A percentile compares a stretch with the other conserved stretches of the same genome.
Conservation (phyloP, 1,140 invertebrate genomes). For the Chironomus striatipennis region DNA sequence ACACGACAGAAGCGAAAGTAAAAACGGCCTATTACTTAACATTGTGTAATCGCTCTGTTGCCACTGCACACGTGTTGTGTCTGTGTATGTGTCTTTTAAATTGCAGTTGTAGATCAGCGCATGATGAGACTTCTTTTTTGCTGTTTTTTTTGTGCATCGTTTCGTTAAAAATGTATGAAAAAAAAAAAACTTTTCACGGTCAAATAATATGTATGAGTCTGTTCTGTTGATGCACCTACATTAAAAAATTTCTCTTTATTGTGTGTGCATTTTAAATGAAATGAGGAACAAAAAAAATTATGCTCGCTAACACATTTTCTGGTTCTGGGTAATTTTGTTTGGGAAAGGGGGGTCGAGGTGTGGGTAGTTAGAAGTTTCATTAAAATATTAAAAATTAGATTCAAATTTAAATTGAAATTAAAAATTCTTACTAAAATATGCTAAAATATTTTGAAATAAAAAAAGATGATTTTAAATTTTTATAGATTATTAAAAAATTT, state of each 20-base stretch:
- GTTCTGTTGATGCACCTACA: neutral
- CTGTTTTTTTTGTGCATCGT: no score
- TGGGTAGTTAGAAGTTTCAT: no score
- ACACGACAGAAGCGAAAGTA: neutral
- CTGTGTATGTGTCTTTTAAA: neutral
- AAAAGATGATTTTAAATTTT: no score
- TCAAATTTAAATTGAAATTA: no score
- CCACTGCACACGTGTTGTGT: neutral
- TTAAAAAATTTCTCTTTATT: neutral
- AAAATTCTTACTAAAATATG: no score
- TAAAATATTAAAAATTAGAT: no score
- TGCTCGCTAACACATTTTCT: conserved; percentile 17
- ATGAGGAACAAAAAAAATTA: neutral
- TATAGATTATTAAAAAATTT: no score
- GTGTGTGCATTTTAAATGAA: no score
- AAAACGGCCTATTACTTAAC: conserved; percentile 3
- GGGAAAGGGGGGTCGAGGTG: neutral
- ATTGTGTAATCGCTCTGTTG: neutral
- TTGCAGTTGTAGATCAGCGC: no score
- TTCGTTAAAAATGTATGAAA: no score
- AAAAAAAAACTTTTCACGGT: conserved; percentile 1
- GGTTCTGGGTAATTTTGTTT: neutral
- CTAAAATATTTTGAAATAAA: no score
- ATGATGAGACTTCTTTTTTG: no score
- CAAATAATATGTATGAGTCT: conserved; percentile 3